Base-by-base conservation (phyloP, 64 coral and sea anemone species). In the Stichodactyla mertensii region DNA sequence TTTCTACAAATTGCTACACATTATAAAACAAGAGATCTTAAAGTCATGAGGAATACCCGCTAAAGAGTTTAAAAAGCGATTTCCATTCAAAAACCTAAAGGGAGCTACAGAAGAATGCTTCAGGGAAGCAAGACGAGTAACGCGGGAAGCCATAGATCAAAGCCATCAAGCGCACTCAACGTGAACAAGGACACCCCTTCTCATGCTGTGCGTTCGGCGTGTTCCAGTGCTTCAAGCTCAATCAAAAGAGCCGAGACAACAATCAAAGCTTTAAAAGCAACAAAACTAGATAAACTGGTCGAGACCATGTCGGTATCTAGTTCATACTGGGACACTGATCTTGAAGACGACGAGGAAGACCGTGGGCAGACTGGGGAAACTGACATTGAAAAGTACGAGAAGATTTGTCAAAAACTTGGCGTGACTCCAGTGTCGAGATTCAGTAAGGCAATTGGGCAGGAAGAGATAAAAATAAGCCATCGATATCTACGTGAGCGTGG, bases 261-360 rank as follows among this genome's bases (percentile, higher is more conserved):
- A 57, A 87, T 90, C 77, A 66, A 87, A 45, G 79, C 86, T 13
- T 54, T 97, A 1, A 79, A 83, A 8, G 64, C 55, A 4, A 77
- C 66, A 9, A 87, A 6, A 10, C 16, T 93, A 22, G 74, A 55
- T 5, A 91, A 93, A 57, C 54, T 89, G 51, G 91, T 93, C 7
- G 94, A 93, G 56, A 93, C 94, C 16, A 74, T 66, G 18, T 97
- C 94, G 4, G 55, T 92, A 52, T 85, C 91, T 4, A 93, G 91
- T 11, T 97, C 94, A 19, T 80, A 97, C 45, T 93, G 94, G 94
- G 94, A 93, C 55, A 97, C 94, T 7, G 94, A 97, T 71, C 81
- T 93, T 12, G 91, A 97, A 77, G 90, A 92, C 19, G 91, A 92
- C 51, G 51, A 71, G 64, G 18, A 64, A 83, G 31, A 74, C 58